These are phyloP conservation scores for Spinus pinus DNA, from an alignment of 2,797 vertebrate species.

Conservation along the genomic window DNA sequence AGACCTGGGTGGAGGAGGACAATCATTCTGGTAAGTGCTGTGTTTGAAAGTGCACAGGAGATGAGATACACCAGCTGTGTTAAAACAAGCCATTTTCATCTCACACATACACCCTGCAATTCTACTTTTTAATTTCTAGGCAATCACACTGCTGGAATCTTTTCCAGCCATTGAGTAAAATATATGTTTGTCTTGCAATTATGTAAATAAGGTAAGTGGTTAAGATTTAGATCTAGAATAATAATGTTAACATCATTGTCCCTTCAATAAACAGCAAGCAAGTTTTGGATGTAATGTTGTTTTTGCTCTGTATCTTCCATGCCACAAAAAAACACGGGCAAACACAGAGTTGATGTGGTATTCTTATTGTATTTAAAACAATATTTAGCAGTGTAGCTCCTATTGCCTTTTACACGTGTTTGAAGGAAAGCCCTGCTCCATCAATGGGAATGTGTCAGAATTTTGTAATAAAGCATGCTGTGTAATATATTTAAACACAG, in stretches of 20 bases:
- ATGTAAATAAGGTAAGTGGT: slow-evolving; percentile 62
- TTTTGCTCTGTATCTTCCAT: neutral
- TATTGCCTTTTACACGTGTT: neutral
- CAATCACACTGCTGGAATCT: slow-evolving; percentile 60
- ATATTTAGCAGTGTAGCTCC: neutral
- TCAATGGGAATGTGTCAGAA: slow-evolving; percentile 33
- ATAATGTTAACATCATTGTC: slow-evolving; percentile 31
- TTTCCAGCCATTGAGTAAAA: slow-evolving; percentile 53
- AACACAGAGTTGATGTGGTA: neutral
- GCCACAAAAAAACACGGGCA: neutral
- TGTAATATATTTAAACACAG: slow-evolving; percentile 37
- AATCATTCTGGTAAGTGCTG: neutral
- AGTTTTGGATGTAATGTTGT: neutral
- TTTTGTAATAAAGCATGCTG: slow-evolving; percentile 50
- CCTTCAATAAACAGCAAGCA: slow-evolving; percentile 33
- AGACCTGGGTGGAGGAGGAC: slow-evolving; percentile 1
- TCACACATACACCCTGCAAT: slow-evolving; percentile 11
- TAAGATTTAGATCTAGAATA: slow-evolving; percentile 63
- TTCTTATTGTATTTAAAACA: slow-evolving; percentile 10
- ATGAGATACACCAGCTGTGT: slow-evolving; percentile 30
- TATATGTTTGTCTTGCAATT: slow-evolving; percentile 57
- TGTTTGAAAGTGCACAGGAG: slow-evolving; percentile 7
- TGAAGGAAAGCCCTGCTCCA: slow-evolving; percentile 16
- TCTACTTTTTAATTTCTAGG: slow-evolving; percentile 52
- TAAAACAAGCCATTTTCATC: slow-evolving; percentile 39